Conservation (phyloP, 2,797 vertebrate species). For the Diplodus sargus region DNA sequence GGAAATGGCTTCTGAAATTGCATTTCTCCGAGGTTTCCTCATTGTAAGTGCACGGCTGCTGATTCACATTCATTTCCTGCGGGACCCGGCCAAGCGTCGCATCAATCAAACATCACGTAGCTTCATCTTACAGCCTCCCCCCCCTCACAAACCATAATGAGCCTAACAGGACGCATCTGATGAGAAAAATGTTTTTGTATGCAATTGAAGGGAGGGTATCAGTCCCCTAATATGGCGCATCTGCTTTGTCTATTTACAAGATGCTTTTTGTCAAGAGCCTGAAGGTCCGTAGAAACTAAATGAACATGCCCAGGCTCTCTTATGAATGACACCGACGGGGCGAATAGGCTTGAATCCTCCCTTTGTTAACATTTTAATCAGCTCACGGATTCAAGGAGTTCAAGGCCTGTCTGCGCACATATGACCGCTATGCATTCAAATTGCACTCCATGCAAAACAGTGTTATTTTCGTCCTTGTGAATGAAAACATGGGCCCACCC, state of each 20-base stretch:
- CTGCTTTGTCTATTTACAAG: slow-evolving; percentile 7
- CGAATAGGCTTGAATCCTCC: slow-evolving; percentile 8
- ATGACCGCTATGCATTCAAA: slow-evolving; percentile 3
- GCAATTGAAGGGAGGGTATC: neutral
- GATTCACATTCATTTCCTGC: slow-evolving; percentile 70
- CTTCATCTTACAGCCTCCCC: slow-evolving; percentile 54
- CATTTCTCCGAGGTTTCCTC: slow-evolving; percentile 71
- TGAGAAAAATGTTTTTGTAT: slow-evolving; percentile 41
- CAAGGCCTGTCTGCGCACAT: neutral
- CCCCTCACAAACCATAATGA: slow-evolving; percentile 51
- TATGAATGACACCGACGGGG: neutral
- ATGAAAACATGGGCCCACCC: slow-evolving; percentile 59
- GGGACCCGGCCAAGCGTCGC: slow-evolving; percentile 59
- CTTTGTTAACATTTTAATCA: slow-evolving; percentile 15
- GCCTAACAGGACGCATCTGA: slow-evolving; percentile 39
- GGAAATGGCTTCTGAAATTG: slow-evolving; percentile 84
- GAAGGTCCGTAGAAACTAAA: neutral
- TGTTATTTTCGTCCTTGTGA: slow-evolving; percentile 43
- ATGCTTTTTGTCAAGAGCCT: neutral
- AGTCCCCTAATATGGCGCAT: slow-evolving; percentile 23
- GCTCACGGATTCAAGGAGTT: neutral
- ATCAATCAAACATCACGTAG: slow-evolving; percentile 61
- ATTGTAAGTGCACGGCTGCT: slow-evolving; percentile 70
- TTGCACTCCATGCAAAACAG: slow-evolving; percentile 7
- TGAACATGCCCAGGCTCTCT: neutral